Evolutionary conservation across 2,797 vertebrate species (phyloP).

Genomic region (Columba guinea): DNA sequence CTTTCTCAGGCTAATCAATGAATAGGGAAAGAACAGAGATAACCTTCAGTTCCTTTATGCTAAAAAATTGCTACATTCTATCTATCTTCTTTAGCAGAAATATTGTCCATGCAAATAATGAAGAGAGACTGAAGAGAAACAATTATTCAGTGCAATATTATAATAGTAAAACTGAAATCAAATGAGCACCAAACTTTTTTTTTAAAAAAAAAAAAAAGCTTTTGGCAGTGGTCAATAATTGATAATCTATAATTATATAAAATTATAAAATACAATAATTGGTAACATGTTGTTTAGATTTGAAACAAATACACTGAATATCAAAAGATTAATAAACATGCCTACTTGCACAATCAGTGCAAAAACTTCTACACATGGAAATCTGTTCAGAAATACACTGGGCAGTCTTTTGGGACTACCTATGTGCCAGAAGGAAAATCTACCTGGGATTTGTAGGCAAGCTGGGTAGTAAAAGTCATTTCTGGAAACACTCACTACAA

Average conservation of each 20-base stretch:
- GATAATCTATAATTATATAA: background rate
- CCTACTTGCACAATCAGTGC: slow-evolving; percentile 45
- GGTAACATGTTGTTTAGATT: background rate
- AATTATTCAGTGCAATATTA: slow-evolving; percentile 36
- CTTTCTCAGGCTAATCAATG: background rate
- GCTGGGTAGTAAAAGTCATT: background rate
- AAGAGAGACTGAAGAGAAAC: slow-evolving; percentile 27
- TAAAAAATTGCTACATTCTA: slow-evolving; percentile 9
- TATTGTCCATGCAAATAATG: slow-evolving; percentile 19
- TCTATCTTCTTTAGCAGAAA: slow-evolving; percentile 51
- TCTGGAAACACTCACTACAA: background rate
- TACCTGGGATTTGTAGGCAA: background rate
- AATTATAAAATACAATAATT: background rate
- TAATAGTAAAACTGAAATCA: background rate
- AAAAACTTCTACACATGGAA: slow-evolving; percentile 46
- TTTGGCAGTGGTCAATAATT: slow-evolving; percentile 41
- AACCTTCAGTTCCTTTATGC: slow-evolving; percentile 13
- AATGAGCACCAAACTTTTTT: background rate
- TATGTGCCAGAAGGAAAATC: background rate
- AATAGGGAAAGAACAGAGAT: background rate
- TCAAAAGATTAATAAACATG: slow-evolving; percentile 49
- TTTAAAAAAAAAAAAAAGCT: background rate
- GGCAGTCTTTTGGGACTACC: background rate
- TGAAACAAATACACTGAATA: slow-evolving; percentile 49
- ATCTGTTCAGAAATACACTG: slow-evolving; percentile 31